Evolutionary conservation across 2,797 vertebrate species (phyloP).

Genomic region (Acipenser oxyrinchus): DNA sequence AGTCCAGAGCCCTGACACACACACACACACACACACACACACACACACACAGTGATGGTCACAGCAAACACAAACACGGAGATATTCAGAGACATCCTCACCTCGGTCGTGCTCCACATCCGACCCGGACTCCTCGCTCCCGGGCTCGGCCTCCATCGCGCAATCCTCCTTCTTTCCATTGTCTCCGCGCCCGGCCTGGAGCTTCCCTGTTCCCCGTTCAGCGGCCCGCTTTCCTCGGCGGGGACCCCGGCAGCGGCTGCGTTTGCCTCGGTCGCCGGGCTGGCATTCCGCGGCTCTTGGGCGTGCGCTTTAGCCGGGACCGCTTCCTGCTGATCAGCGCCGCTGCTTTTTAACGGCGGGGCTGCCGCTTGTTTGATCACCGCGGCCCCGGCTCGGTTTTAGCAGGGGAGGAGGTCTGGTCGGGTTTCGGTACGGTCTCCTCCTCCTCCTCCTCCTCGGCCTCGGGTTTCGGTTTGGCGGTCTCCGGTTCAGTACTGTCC

Average conservation of each 20-base stretch:
- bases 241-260: neutral
- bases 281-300: neutral
- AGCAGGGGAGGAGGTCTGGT: conserved; percentile 2
- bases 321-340: neutral
- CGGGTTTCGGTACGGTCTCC: conserved; percentile 32
- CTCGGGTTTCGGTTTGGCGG: conserved; percentile 4
- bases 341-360: too few species aligned
- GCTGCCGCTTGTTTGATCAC: neutral
- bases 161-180: conserved; percentile 12
- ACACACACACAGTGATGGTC: too few species aligned
- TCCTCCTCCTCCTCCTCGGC: conserved; percentile 26
- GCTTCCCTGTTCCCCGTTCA: neutral
- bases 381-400: conserved; percentile 18
- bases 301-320: neutral
- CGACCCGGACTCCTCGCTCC: conserved; percentile 15
- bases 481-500: neutral
- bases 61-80: too few species aligned
- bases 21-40: too few species aligned
- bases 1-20: neutral
- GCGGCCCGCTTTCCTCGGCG: conserved; percentile 17
- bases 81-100: neutral
- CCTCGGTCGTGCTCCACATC: conserved; percentile 14
- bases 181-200: conserved; percentile 1
- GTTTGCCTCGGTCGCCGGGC: neutral
- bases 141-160: conserved; percentile 6